These are phyloP conservation scores for Crepidodera aurea DNA, from an alignment of 2,888 invertebrate genomes.

Conservation along the genomic window DNA sequence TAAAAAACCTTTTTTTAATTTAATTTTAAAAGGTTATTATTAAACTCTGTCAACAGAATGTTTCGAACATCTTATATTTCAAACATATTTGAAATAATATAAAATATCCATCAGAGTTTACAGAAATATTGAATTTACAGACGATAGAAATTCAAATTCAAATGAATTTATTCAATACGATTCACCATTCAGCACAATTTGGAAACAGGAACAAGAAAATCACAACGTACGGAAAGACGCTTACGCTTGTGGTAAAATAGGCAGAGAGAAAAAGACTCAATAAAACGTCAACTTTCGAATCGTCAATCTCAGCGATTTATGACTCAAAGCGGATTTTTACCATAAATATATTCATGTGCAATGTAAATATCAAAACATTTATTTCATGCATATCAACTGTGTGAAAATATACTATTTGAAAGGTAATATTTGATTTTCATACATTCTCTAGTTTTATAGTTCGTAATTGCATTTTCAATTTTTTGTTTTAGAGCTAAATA, in stretches of 20 bases:
- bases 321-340: conserved; percentile 11
- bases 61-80: no score
- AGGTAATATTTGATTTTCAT: no score
- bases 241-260: conserved; percentile 1
- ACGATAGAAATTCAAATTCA: neutral
- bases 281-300: conserved; percentile 1
- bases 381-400: neutral
- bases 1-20: no score
- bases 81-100: neutral
- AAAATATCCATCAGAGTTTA: neutral
- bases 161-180: conserved; percentile 1
- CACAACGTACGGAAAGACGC: neutral
- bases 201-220: neutral
- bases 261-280: conserved; percentile 11
- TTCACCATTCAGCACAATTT: neutral
- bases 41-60: no score
- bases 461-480: no score
- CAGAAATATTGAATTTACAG: neutral
- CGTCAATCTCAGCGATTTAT: conserved; percentile 8
- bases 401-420: no score
- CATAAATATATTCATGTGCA: conserved; percentile 6
- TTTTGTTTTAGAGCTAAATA: no score
- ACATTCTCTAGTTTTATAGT: no score
- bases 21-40: no score
- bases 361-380: neutral